Percentiles rank a stretch among this genome's conserved stretches.
Evolutionary conservation across 2,888 invertebrate species (phyloP).

Genomic region (Trissonchulus latispiculum): DNA sequence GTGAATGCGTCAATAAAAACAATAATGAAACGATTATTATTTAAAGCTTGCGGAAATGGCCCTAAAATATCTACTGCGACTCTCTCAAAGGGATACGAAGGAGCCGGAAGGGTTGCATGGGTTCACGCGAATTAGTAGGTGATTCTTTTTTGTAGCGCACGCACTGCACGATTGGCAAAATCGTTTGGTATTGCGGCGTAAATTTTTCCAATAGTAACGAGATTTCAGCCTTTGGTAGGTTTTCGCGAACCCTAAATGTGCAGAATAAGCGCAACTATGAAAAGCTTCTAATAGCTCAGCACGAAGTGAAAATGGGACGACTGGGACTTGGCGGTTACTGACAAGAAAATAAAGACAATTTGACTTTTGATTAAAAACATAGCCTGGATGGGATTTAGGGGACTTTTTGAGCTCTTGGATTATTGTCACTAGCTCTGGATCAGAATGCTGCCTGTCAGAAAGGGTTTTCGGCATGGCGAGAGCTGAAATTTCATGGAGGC

Average conservation of each 20-base stretch:
- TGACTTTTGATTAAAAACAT: background rate
- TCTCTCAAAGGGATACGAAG: background rate
- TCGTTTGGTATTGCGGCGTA: background rate
- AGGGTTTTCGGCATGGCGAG: background rate
- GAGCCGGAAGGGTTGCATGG: slow-evolving; percentile 1
- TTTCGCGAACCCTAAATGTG: background rate
- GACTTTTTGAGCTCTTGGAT: background rate
- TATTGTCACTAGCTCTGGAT: background rate
- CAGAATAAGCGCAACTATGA: background rate
- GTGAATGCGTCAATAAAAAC: background rate
- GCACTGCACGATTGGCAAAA: background rate
- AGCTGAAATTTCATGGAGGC: background rate
- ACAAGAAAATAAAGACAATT: background rate
- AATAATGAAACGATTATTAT: background rate
- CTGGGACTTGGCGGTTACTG: background rate
- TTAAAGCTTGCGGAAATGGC: background rate
- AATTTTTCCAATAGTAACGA: background rate
- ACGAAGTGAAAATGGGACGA: background rate
- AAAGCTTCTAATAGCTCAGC: background rate
- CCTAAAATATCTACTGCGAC: background rate
- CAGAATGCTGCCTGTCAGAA: background rate
- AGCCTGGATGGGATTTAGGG: background rate
- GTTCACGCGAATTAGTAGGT: too few species aligned
- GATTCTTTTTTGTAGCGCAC: slow-evolving; percentile 20
- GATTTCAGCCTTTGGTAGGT: background rate